These are phyloP conservation scores for Tuberolachnus salignus DNA, from an alignment of 2,888 invertebrate genomes.

Conservation along the genomic window DNA sequence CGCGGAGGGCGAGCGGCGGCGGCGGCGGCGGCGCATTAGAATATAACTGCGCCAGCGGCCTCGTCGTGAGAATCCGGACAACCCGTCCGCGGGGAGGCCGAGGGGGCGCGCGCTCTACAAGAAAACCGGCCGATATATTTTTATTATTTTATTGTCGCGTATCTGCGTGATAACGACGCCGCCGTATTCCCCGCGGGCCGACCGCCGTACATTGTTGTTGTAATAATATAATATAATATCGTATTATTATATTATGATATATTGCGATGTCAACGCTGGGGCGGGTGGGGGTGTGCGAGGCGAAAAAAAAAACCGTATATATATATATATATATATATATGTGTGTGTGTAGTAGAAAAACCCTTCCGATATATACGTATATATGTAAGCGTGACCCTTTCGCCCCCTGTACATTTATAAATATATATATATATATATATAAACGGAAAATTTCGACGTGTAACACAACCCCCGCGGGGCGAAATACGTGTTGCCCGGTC, in stretches of 20 bases:
- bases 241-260: slow-evolving; percentile 36
- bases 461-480: no score
- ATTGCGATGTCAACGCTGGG: slow-evolving; percentile 22
- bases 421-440: neutral
- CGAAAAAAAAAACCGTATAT: slow-evolving; percentile 18
- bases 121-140: slow-evolving; percentile 7
- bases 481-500: slow-evolving; percentile 36
- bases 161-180: slow-evolving; percentile 26
- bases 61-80: slow-evolving; percentile 44
- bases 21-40: no score
- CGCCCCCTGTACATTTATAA: neutral
- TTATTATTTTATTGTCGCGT: neutral
- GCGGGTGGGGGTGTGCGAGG: neutral
- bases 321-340: neutral
- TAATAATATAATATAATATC: no score
- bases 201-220: no score
- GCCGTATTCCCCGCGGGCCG: slow-evolving; percentile 43
- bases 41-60: neutral
- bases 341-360: slow-evolving; percentile 13
- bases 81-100: slow-evolving; percentile 4
- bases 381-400: slow-evolving; percentile 29
- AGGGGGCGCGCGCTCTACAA: neutral
- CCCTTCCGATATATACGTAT: slow-evolving; percentile 38
- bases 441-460: neutral
- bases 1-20: no score